Conservation (phyloP, 2,113 vertebrate genomes). For the Eudyptes chrysolophus region DNA sequence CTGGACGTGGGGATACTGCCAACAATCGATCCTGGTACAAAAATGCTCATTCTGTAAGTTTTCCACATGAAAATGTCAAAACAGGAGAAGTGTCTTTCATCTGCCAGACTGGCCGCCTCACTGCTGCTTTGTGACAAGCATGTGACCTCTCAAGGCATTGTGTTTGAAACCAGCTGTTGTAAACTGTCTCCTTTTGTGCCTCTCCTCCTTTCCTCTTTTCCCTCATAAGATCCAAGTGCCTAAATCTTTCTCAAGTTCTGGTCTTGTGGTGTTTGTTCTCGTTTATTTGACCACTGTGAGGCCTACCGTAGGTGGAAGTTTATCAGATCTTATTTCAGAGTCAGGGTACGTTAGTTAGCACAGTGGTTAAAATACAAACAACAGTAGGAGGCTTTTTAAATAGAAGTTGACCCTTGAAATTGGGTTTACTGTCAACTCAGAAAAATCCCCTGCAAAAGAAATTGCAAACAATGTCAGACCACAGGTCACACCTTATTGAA, state of each 20-base stretch:
- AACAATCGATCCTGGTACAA: neutral
- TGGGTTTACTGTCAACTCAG: slow-evolving; percentile 35
- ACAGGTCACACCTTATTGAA: neutral
- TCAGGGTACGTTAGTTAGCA: slow-evolving; percentile 46
- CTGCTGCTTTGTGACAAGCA: neutral
- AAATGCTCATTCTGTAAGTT: neutral
- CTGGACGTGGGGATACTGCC: neutral
- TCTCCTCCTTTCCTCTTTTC: neutral
- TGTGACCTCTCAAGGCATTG: neutral
- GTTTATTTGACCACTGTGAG: slow-evolving; percentile 43
- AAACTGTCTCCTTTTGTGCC: neutral
- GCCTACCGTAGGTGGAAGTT: slow-evolving; percentile 30
- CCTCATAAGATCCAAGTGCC: neutral
- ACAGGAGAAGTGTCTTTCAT: neutral
- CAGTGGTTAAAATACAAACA: slow-evolving; percentile 69
- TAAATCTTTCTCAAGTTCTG: neutral
- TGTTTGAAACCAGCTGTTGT: neutral
- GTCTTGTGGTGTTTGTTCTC: slow-evolving; percentile 28
- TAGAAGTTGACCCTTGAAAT: slow-evolving; percentile 65
- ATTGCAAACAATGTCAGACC: neutral
- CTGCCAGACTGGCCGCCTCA: neutral
- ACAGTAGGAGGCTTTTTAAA: slow-evolving; percentile 42
- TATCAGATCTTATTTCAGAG: slow-evolving; percentile 59
- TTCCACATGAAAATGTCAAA: neutral
- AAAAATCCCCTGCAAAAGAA: neutral